Conservation (phyloP, 2,113 vertebrate species). For the Salvator merianae region DNA sequence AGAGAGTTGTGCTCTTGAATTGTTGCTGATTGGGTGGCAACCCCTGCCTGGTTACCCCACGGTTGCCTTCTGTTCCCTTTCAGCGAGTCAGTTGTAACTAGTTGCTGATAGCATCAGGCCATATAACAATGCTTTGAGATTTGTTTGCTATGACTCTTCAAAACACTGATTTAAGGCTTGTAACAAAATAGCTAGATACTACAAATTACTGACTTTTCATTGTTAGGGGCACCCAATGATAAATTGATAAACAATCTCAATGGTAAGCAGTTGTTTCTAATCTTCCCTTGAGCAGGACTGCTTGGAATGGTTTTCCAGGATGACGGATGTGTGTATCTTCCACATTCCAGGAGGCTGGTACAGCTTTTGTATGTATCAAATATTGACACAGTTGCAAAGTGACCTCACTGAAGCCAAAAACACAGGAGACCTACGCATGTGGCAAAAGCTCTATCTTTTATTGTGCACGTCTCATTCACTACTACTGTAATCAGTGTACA, state of each 20-base stretch:
- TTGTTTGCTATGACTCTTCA: neutral
- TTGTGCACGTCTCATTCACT: too few relatives aligned
- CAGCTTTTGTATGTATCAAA: conserved; percentile 47
- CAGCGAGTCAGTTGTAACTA: neutral
- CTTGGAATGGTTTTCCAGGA: neutral
- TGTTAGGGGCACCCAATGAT: neutral
- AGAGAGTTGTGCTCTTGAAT: neutral
- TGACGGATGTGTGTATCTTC: conserved; percentile 5
- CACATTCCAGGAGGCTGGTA: conserved; percentile 6
- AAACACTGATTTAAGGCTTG: neutral
- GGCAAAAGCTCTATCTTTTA: neutral
- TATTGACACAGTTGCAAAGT: conserved; percentile 66
- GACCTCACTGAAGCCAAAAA: conserved; percentile 18
- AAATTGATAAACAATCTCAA: neutral
- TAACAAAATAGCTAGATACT: neutral
- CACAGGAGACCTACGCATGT: neutral
- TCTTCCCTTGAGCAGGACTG: neutral
- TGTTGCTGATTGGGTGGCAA: neutral
- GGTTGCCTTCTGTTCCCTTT: neutral
- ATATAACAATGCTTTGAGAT: neutral
- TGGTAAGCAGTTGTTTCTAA: neutral
- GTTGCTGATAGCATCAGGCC: neutral
- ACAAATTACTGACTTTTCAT: neutral
- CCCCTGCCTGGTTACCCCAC: neutral
- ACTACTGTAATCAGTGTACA: too few relatives aligned